Evolutionary conservation across 2,888 invertebrate species (phyloP).

Genomic region (Nymphalis c-album): DNA sequence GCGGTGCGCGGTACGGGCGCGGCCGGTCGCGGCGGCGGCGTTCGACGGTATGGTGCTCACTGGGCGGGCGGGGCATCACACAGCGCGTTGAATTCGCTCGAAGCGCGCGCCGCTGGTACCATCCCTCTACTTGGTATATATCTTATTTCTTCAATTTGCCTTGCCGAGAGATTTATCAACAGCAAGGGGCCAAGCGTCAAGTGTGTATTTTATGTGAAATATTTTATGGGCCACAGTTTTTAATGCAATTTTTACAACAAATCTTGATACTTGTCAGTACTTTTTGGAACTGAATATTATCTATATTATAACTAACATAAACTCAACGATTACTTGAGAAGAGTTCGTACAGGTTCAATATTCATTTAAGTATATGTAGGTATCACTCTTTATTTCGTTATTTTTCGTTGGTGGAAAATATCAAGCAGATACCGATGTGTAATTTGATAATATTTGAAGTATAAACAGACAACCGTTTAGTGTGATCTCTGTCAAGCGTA

Average conservation of each 20-base stretch:
- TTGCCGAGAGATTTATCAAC: constrained; percentile 32
- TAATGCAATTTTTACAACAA: neutral
- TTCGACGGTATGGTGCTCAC: constrained; percentile 47
- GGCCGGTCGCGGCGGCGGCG: constrained; percentile 69
- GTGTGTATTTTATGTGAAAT: constrained; percentile 18
- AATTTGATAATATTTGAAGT: no score
- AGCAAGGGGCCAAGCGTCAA: constrained; percentile 28
- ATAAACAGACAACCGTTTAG: no score
- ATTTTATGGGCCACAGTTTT: neutral
- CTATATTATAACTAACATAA: no score
- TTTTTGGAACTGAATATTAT: no score
- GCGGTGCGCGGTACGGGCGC: constrained; percentile 57
- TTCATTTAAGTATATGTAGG: no score
- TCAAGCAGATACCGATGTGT: no score
- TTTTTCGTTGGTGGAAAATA: no score
- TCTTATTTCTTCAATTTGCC: constrained; percentile 42
- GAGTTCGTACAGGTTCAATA: no score
- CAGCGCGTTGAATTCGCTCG: constrained; percentile 32
- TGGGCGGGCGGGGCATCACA: constrained; percentile 67
- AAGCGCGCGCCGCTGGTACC: constrained; percentile 59
- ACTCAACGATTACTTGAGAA: no score
- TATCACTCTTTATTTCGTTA: no score
- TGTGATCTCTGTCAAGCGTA: no score
- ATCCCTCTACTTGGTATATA: constrained; percentile 51
- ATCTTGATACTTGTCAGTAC: no score